These are phyloP conservation scores for Coenonympha arcania DNA, from an alignment of 2,888 invertebrate species.

Conservation along the genomic window DNA sequence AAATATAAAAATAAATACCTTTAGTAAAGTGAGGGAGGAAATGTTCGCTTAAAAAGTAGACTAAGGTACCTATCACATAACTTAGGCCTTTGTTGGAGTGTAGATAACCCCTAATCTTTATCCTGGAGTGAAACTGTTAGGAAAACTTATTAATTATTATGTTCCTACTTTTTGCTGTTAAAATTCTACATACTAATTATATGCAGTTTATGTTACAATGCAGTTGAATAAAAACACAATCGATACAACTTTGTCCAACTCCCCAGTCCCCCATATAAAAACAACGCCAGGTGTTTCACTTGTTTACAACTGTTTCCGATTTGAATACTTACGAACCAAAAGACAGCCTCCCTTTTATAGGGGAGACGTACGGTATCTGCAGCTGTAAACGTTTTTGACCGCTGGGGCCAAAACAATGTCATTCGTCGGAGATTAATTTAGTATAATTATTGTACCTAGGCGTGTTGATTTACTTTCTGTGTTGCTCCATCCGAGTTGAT, in stretches of 20 bases:
- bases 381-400: not conserved
- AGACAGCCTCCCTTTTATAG: not conserved
- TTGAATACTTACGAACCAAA: constrained; percentile 4
- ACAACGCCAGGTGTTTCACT: constrained; percentile 11
- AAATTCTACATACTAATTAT: not conserved
- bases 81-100: too few species aligned
- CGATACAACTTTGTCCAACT: constrained; percentile 7
- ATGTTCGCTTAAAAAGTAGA: too few species aligned
- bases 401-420: not conserved
- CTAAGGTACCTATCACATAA: too few species aligned
- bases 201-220: not conserved
- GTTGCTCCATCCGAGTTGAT: too few species aligned
- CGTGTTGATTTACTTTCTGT: too few species aligned
- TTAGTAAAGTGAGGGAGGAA: too few species aligned
- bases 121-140: too few species aligned
- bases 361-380: not conserved
- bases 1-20: too few species aligned
- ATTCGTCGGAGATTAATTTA: too few species aligned
- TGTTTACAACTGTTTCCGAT: constrained; percentile 13
- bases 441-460: too few species aligned
- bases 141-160: too few species aligned
- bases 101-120: too few species aligned
- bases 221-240: constrained; percentile 1
- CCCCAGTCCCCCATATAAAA: constrained; percentile 7
- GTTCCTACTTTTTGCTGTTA: not conserved